These are phyloP conservation scores for Conus ventricosus DNA, from an alignment of 1,140 invertebrate species.

Conservation along the genomic window DNA sequence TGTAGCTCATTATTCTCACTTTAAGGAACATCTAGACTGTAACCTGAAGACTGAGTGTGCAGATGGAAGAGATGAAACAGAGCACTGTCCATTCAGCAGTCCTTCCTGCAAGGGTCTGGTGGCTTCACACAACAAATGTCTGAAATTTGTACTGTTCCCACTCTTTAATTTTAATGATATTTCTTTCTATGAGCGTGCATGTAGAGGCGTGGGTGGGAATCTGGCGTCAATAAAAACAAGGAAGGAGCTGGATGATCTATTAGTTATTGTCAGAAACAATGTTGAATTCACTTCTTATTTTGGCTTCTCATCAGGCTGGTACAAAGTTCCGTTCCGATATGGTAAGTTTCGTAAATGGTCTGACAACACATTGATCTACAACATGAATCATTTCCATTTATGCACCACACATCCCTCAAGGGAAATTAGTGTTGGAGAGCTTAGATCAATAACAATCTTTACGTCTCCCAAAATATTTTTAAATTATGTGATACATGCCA, in stretches of 20 bases:
- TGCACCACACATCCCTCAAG: no score
- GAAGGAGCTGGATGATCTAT: not conserved
- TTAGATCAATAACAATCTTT: no score
- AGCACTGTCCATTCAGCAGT: constrained; percentile 25
- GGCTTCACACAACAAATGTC: not conserved
- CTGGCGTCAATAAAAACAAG: not conserved
- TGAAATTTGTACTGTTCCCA: not conserved
- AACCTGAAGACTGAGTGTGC: constrained; percentile 5
- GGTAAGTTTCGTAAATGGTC: no score
- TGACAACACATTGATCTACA: no score
- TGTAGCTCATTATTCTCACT: not conserved
- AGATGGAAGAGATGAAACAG: not conserved
- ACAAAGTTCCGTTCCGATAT: no score
- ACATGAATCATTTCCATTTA: no score
- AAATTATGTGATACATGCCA: no score
- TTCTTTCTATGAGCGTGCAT: not conserved
- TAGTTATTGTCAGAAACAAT: not conserved
- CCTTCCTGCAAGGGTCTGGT: not conserved
- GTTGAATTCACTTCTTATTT: not conserved
- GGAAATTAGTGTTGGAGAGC: no score
- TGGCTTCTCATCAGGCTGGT: no score
- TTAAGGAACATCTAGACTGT: not conserved
- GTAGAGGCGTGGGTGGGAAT: not conserved
- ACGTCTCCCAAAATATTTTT: no score
- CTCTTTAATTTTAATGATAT: not conserved